Percentiles rank a stretch among this genome's conserved stretches.
Conservation (phyloP, 2,113 vertebrate species). For the Physeter macrocephalus region DNA sequence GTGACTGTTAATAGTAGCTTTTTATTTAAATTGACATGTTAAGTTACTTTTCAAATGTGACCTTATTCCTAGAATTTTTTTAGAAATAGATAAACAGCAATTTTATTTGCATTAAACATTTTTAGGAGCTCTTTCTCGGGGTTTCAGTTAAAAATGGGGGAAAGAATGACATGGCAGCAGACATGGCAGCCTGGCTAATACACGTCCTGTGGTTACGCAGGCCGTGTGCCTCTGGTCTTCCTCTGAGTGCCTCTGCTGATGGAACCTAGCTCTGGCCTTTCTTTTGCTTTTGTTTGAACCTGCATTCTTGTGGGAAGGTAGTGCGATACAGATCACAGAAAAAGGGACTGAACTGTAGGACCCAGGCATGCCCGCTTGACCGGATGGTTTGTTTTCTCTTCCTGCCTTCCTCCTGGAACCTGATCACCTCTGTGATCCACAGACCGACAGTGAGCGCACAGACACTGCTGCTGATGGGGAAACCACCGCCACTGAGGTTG, state of each 20-base stretch:
- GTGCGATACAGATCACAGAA: slow-evolving; percentile 64
- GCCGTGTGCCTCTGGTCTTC: slow-evolving; percentile 79
- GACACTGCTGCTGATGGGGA: slow-evolving; percentile 94
- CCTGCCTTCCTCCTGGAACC: slow-evolving; percentile 84
- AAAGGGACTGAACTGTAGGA: slow-evolving; percentile 38
- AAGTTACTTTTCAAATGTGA: slow-evolving; percentile 54
- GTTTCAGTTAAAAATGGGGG: background rate
- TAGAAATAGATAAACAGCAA: background rate
- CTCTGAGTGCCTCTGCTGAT: slow-evolving; percentile 83
- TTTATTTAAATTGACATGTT: slow-evolving; percentile 22
- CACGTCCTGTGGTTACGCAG: slow-evolving; percentile 55
- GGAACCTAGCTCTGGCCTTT: slow-evolving; percentile 72
- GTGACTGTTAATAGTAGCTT: slow-evolving; percentile 81
- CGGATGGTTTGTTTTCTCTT: slow-evolving; percentile 86
- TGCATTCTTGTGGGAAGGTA: slow-evolving; percentile 70
- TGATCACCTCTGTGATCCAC: slow-evolving; percentile 76
- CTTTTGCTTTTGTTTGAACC: slow-evolving; percentile 76
- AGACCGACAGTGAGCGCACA: slow-evolving; percentile 98
- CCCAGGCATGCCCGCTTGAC: slow-evolving; percentile 69
- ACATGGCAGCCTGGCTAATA: slow-evolving; percentile 60
- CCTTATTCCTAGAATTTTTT: background rate
- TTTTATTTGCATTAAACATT: background rate
- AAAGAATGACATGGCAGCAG: background rate
- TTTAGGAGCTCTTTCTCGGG: background rate
- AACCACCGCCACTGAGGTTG: slow-evolving; percentile 95